Evolutionary conservation across 2,797 vertebrate species (phyloP).

Genomic region (Bradypodion ventrale): DNA sequence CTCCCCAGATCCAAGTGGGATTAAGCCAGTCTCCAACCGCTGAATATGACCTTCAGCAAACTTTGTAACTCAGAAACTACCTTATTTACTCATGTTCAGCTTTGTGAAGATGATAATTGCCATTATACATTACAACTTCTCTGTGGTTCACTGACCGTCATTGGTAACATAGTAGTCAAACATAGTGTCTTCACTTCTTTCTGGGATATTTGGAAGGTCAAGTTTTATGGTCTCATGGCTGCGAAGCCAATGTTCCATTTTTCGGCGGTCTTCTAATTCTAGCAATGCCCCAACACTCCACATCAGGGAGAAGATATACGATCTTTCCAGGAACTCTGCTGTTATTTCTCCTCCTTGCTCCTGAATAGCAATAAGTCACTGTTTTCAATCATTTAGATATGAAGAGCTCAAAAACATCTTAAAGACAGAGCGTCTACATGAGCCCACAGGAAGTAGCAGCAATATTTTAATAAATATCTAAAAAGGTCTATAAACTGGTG

Average conservation of each 20-base stretch:
- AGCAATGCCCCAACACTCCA: slow-evolving; percentile 93
- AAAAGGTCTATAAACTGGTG: background rate
- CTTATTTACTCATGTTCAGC: background rate
- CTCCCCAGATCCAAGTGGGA: background rate
- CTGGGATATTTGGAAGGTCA: slow-evolving; percentile 81
- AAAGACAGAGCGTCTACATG: background rate
- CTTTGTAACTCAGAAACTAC: background rate
- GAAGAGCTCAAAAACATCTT: background rate
- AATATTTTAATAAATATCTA: background rate
- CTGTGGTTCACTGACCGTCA: slow-evolving; percentile 79
- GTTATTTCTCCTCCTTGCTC: slow-evolving; percentile 85
- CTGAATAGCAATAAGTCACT: slow-evolving; percentile 66
- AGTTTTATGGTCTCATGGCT: slow-evolving; percentile 72
- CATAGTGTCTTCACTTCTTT: slow-evolving; percentile 81
- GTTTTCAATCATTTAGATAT: background rate
- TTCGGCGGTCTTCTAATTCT: slow-evolving; percentile 85
- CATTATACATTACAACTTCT: background rate
- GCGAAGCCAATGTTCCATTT: slow-evolving; percentile 89
- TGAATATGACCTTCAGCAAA: background rate
- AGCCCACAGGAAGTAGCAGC: too few species aligned
- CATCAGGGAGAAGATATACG: slow-evolving; percentile 92
- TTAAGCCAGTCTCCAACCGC: background rate
- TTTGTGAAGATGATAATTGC: background rate
- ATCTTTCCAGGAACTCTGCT: slow-evolving; percentile 82
- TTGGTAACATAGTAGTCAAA: slow-evolving; percentile 89